Evolutionary conservation across 1,140 invertebrate genomes (phyloP).

Genomic region (Hetaerina americana): DNA sequence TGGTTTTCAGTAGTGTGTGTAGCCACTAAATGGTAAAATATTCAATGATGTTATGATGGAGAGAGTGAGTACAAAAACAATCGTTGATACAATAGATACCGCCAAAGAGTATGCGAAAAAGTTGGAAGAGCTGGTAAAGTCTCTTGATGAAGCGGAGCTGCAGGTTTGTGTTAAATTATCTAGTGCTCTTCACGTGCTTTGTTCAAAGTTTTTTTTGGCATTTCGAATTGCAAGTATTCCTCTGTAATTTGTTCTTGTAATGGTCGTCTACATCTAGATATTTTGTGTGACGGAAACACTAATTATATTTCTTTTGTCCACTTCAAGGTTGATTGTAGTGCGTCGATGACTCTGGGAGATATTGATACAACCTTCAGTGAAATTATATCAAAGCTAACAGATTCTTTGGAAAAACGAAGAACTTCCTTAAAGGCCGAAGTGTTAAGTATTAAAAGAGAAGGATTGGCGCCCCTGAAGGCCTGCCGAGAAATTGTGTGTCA

Average conservation of each 20-base stretch:
- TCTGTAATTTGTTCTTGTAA: neutral
- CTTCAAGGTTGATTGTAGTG: neutral
- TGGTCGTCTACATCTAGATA: neutral
- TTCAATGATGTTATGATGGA: neutral
- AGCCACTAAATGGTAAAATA: neutral
- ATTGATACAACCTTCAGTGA: neutral
- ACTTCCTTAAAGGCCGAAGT: conserved; percentile 11
- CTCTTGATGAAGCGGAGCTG: neutral
- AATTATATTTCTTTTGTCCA: neutral
- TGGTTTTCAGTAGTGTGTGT: neutral
- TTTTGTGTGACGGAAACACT: neutral
- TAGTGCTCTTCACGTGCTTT: neutral
- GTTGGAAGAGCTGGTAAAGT: neutral
- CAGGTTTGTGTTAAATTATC: neutral
- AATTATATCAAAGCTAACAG: neutral
- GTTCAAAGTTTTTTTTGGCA: neutral
- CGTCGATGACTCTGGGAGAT: neutral
- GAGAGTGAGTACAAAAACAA: neutral
- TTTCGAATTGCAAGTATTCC: neutral
- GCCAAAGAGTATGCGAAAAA: neutral
- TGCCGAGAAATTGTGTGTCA: conserved; percentile 13
- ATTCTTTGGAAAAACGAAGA: conserved; percentile 12
- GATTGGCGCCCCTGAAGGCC: conserved; percentile 11
- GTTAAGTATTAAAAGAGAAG: conserved; percentile 11
- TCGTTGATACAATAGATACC: neutral